Base-by-base conservation (phyloP, 2,888 invertebrate species). In the Acrobasis consociella region DNA sequence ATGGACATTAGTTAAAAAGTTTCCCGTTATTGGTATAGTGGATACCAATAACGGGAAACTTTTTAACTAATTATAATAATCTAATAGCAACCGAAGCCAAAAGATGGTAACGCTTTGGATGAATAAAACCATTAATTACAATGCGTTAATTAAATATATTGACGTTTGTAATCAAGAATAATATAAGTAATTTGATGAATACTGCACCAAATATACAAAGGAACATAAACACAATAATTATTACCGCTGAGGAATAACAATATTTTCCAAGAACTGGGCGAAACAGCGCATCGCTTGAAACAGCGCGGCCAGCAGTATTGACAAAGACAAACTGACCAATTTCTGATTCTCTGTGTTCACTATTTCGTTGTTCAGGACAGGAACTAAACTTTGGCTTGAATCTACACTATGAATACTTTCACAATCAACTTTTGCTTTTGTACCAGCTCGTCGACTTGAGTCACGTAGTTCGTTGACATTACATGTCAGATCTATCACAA, bases 271-370 rank as follows among this genome's bases (percentile, higher is more conserved):
- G 75, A 94, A 93, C 80, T 94, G 93, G 52, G 94, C 94, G 73
- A 94, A 93, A 80, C 94, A 94, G 65, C 94, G 93, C 81, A 94
- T 93, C 69, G 94, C 94, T 81, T 94, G 94, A 46, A 94, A 74
- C 72, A 94, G 77, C 38, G 94, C 94, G 17, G 94, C 94, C 56
- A 94, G 86, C 15, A 94, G 83, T 69, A 94, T 89, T 55, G 94
- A 94, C 46, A 94, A 78, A 17, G 94, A 94, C 62, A 94, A 79
- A 68, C 94, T 94, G 58, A 94, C 93, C 72, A 94, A 78, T 80
- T 93, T 94, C 74, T 91, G 88, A 70, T 82, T 89, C 70, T 92
- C 93, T 8, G 85, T 83, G 67, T 80, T 81, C 56, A 81, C 93
- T 59, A 92, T 74, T 80, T 88, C 91, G 75, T 91, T 92, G 81